phyloP scores from a whole-genome alignment of 2,888 invertebrate species.

The Eupithecia dodoneata region DNA sequence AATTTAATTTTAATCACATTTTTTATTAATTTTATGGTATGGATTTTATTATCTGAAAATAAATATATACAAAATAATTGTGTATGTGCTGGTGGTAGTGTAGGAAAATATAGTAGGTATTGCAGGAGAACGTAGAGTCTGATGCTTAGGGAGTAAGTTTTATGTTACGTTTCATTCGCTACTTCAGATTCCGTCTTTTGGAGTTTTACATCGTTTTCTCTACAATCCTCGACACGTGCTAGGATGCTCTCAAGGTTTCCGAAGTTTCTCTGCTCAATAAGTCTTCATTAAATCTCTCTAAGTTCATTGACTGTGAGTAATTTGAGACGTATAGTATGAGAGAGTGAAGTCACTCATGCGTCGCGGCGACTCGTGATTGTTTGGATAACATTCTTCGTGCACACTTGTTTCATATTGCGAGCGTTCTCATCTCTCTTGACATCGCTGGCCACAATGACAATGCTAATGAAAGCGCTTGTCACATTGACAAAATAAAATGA shows the following conservation, averaged over 20 bases:
- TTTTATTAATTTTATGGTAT: no score
- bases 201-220: not conserved
- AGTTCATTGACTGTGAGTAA: slow-evolving; percentile 30
- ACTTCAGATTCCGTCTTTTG: not conserved
- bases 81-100: not conserved
- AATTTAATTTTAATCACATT: no score
- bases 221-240: slow-evolving; percentile 1
- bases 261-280: not conserved
- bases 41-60: no score
- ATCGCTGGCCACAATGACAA: not conserved
- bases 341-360: slow-evolving; percentile 45
- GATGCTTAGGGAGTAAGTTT: not conserved
- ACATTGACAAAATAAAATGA: not conserved
- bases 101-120: not conserved
- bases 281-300: slow-evolving; percentile 13
- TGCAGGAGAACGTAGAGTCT: not conserved
- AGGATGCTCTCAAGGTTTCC: not conserved
- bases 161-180: not conserved
- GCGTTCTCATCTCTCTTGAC: not conserved
- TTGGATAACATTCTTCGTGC: slow-evolving; percentile 41
- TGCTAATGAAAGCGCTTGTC: not conserved
- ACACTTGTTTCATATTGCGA: slow-evolving; percentile 9
- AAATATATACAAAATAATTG: not conserved
- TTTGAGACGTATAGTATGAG: slow-evolving; percentile 22
- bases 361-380: slow-evolving; percentile 37